Evolutionary conservation across 1,140 invertebrate genomes (phyloP), one percentile per base, ranked within the genome.

Genomic region (Halyomorpha halys): DNA sequence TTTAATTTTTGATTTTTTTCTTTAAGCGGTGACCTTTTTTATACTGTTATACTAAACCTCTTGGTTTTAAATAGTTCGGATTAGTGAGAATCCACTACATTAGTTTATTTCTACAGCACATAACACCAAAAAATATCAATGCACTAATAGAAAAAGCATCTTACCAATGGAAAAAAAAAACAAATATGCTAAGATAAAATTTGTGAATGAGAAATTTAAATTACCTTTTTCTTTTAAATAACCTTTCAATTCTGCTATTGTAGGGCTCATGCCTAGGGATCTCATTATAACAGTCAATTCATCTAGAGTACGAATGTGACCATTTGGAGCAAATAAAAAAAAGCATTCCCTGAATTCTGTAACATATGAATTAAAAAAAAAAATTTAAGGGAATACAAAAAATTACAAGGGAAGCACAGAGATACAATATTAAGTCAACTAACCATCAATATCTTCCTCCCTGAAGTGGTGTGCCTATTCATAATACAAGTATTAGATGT

Each of bases 311-410:
- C 83, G 84, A 60, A 97, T 94, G 71, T 90, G 84, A 1, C 91
- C 91, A 69, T 84, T 88, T 63, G 89, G 77, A 6, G 92, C 91
- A 76, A 95, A 95, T 47, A 97, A 78, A 72, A 91, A 92, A 76
- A 96, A 97, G 72, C 92, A 96, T 78, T 95, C 92, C 69, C 91
- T 83, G 73, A 94, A 97, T 76, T 95, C 92, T 96, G 76, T 71
- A 82, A 79, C 72, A 70, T 61, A 69, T 16, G 59, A 64, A 65
- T 60, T n/a, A n/a, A n/a, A n/a, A n/a, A n/a, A 56, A 66, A 53
- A 66, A 61, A 66, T 54, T 59, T 51, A 49, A 59, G 51, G n/a
- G n/a, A n/a, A n/a, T 21, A 62, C 14, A 65, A n/a, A 49, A 54
- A 44, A 59, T 3, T 56, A n/a, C 14, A 4, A 62, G 54, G 47